These are phyloP conservation scores for Campoplex nolae DNA, from an alignment of 2,888 invertebrate species.

Conservation along the genomic window DNA sequence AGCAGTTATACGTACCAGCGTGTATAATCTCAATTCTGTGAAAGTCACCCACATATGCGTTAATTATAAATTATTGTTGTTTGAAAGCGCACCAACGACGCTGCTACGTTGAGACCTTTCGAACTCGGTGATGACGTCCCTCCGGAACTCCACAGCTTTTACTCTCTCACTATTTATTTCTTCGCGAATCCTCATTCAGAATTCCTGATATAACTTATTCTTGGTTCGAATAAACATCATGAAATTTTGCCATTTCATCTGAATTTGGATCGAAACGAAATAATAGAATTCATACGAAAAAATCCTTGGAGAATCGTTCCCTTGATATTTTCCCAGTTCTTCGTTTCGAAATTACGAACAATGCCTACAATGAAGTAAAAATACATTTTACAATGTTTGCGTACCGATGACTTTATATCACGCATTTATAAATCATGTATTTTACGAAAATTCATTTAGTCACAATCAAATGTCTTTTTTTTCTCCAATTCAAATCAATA, in stretches of 20 bases:
- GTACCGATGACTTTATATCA: no score
- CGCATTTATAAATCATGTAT: no score
- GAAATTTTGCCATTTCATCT: slow-evolving; percentile 3
- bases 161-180: slow-evolving; percentile 62
- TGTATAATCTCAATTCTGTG: slow-evolving; percentile 67
- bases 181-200: slow-evolving; percentile 80
- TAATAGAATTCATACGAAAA: background rate
- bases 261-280: slow-evolving; percentile 33
- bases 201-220: slow-evolving; percentile 67
- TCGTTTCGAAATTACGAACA: background rate
- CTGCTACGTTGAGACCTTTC: slow-evolving; percentile 65
- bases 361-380: no score
- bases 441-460: background rate
- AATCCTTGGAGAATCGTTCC: background rate
- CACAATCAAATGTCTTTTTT: background rate
- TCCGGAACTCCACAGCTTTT: slow-evolving; percentile 74
- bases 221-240: slow-evolving; percentile 33
- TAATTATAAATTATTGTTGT: slow-evolving; percentile 75
- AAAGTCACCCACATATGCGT: slow-evolving; percentile 72
- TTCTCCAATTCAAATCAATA: background rate
- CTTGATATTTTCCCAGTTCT: background rate
- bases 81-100: slow-evolving; percentile 38
- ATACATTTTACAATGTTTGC: no score
- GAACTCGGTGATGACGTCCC: slow-evolving; percentile 72
- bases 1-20: slow-evolving; percentile 14